These are phyloP conservation scores for Listrodromus nycthemerus DNA, from an alignment of 2,888 invertebrate genomes.

Conservation along the genomic window DNA sequence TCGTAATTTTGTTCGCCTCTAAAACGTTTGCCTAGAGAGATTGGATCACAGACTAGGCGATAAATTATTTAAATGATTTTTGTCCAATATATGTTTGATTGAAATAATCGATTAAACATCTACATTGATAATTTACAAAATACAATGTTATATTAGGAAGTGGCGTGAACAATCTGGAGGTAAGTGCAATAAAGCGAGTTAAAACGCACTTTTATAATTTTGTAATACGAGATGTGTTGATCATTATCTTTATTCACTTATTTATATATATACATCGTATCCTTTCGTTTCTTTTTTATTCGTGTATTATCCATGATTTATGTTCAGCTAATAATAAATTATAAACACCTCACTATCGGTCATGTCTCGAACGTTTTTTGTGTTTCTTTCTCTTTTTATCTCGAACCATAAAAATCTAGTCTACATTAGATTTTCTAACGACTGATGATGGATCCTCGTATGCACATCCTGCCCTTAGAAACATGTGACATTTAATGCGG, in stretches of 20 bases:
- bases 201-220: conserved; percentile 36
- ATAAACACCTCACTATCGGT: conserved; percentile 79
- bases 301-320: conserved; percentile 70
- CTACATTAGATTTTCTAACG: conserved; percentile 53
- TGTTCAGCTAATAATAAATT: conserved; percentile 80
- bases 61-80: conserved; percentile 5
- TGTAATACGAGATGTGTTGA: conserved; percentile 60
- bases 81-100: conserved; percentile 33
- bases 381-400: conserved; percentile 34
- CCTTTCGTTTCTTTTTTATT: conserved; percentile 69
- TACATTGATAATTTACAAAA: conserved; percentile 59
- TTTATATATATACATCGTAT: conserved; percentile 66
- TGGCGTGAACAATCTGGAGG: not conserved
- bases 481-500: conserved; percentile 59
- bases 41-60: not conserved
- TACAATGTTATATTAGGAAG: conserved; percentile 46
- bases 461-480: conserved; percentile 45
- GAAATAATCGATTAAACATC: conserved; percentile 52
- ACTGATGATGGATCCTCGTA: conserved; percentile 34
- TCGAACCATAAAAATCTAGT: conserved; percentile 66
- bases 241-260: conserved; percentile 67
- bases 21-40: not conserved
- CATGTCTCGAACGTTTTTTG: conserved; percentile 44
- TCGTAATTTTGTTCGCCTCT: conserved; percentile 85
- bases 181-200: conserved; percentile 53